Evolutionary conservation across 2,113 vertebrate genomes (phyloP).

Genomic region (Nannobrachium achirus): DNA sequence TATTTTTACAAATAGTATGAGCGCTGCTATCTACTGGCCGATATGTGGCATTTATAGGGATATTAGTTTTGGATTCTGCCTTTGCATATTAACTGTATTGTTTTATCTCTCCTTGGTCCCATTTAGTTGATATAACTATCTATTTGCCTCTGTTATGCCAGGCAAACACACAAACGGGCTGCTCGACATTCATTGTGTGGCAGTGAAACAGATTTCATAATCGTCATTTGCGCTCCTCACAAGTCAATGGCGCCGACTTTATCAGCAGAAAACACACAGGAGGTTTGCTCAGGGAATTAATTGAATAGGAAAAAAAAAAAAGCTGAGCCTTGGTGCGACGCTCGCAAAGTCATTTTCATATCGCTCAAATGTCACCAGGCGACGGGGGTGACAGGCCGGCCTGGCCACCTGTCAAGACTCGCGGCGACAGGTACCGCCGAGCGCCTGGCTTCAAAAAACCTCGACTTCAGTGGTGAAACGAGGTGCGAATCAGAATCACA

Average conservation of each 20-base stretch:
- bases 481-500: not conserved
- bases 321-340: constrained; percentile 50
- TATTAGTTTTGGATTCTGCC: constrained; percentile 38
- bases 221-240: constrained; percentile 55
- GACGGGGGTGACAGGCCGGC: constrained; percentile 59
- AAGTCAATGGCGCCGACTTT: constrained; percentile 75
- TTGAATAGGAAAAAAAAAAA: constrained; percentile 59
- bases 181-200: constrained; percentile 59
- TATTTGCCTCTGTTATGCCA: constrained; percentile 54
- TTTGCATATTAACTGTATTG: constrained; percentile 52
- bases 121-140: constrained; percentile 62
- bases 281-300: constrained; percentile 71
- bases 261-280: constrained; percentile 74
- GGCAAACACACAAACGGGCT: constrained; percentile 64
- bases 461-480: constrained; percentile 16
- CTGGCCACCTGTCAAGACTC: constrained; percentile 63
- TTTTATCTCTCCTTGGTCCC: constrained; percentile 48
- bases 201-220: constrained; percentile 66
- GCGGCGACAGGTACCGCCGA: constrained; percentile 35
- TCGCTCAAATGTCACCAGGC: constrained; percentile 70
- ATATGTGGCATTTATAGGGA: constrained; percentile 39
- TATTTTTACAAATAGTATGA: constrained; percentile 47
- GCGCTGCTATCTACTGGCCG: constrained; percentile 37
- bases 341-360: constrained; percentile 68
- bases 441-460: constrained; percentile 30